Percentiles rank a stretch among this genome's conserved stretches.
Evolutionary conservation across 2,113 vertebrate species (phyloP).

Genomic region (Syngnathoides biaculeatus): DNA sequence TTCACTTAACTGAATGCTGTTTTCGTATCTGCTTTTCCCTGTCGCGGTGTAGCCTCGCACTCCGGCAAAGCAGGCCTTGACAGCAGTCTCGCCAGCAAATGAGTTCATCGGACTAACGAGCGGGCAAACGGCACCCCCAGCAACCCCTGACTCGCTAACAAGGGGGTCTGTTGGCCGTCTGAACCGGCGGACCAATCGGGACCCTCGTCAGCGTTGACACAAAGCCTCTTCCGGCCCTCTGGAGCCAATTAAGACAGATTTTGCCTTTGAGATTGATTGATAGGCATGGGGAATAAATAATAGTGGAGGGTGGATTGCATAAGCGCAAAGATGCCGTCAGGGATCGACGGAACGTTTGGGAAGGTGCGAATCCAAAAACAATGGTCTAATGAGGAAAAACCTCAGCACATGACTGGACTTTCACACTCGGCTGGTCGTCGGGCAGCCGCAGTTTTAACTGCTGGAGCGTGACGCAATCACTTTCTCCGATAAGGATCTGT

Average conservation of each 20-base stretch:
- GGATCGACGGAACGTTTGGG: background rate
- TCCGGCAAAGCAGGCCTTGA: slow-evolving; percentile 72
- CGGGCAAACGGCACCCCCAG: slow-evolving; percentile 72
- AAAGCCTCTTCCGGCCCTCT: slow-evolving; percentile 65
- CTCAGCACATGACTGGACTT: slow-evolving; percentile 57
- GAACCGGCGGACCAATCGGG: slow-evolving; percentile 78
- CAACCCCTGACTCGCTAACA: slow-evolving; percentile 65
- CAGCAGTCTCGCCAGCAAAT: slow-evolving; percentile 80
- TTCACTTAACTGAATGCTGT: too few species aligned
- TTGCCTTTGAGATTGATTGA: slow-evolving; percentile 68
- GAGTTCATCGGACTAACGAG: slow-evolving; percentile 91
- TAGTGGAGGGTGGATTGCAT: background rate
- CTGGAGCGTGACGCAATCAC: background rate
- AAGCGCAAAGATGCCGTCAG: slow-evolving; percentile 2
- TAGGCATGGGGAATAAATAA: slow-evolving; percentile 16
- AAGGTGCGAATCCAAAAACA: slow-evolving; percentile 61
- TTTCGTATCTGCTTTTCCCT: too few species aligned
- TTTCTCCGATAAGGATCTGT: background rate
- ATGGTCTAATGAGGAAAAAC: slow-evolving; percentile 36
- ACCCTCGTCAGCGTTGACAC: slow-evolving; percentile 75
- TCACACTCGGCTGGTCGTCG: slow-evolving; percentile 42
- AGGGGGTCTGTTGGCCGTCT: slow-evolving; percentile 67
- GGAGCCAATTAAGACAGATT: slow-evolving; percentile 80
- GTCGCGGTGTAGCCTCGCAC: slow-evolving; percentile 10
- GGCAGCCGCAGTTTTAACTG: background rate